Evolutionary conservation across 2,888 invertebrate genomes (phyloP), one percentile per base, ranked within the genome.

Genomic region (Andrena minutula): DNA sequence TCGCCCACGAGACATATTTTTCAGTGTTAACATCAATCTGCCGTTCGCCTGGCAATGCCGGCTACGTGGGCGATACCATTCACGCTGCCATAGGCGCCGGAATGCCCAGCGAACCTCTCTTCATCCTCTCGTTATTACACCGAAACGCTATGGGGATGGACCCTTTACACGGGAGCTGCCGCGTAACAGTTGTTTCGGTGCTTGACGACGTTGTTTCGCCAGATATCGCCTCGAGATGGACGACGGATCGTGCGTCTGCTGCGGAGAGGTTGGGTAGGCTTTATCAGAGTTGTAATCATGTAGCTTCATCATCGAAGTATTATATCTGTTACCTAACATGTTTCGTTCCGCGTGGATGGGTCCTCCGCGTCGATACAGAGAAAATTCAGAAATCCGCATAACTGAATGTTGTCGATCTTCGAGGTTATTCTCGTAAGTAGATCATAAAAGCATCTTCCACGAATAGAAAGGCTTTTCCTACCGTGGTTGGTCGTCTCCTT

Each of bases 1-100:
- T 82, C 82, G 86, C 89, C 88, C 88, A 88, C 86, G 83, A 68
- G 76, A 79, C 79, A 89, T 80, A 85, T 80, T 90, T 89, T 85
- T 86, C 85, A 85, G 77, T 81, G 83, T 83, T 86, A 86, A 86
- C 87, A 74, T 88, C 85, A 83, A 86, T 84, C 82, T 75, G 76
- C 81, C 65, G 28, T 73, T 84, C 71, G 60, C 75, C 58, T 12
- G 63, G 76, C 56, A 75, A 79, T 69, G 61, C 47, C 63, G 74
- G 47, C 70, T 75, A 69, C 75, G 83, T 88, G 76, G 87, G 88
- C 76, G 83, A 83, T 61, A 63, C 70, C 71, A 35, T 73, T 71
- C 66, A 30, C 72, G 53, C 41, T 47, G 65, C 63, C 68, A 71
- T 68, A 51, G 58, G 70, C 74, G 83, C 70, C 53, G 73, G 56